Conservation (phyloP, 2,888 invertebrate genomes). For the Amorpha juglandis region DNA sequence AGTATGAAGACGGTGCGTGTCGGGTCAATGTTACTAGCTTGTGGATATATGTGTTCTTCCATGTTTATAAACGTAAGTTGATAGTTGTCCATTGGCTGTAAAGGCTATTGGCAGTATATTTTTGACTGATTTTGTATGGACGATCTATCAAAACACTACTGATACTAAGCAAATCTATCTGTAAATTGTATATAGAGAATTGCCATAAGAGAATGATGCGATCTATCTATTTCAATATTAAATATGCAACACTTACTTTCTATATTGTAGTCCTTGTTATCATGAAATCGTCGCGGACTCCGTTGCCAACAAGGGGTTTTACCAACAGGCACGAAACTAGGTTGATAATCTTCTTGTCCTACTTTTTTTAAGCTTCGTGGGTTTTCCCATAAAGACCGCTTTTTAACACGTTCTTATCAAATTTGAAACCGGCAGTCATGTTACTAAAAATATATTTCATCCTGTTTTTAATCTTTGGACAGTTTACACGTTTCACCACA, state of each 20-base stretch:
- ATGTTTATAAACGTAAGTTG: not conserved
- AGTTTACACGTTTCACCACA: no score
- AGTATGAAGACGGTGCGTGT: not conserved
- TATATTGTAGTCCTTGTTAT: not conserved
- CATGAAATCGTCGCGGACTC: not conserved
- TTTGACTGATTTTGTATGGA: no score
- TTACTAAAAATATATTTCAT: slow-evolving; percentile 19
- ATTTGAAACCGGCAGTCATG: slow-evolving; percentile 12
- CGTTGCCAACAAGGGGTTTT: not conserved
- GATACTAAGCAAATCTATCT: no score
- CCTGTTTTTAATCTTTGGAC: not conserved
- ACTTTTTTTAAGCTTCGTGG: slow-evolving; percentile 27
- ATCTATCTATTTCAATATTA: not conserved
- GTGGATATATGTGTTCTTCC: not conserved
- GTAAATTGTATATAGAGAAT: no score
- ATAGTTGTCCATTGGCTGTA: no score
- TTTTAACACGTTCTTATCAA: slow-evolving; percentile 19
- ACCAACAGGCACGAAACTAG: not conserved
- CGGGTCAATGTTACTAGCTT: slow-evolving; percentile 20
- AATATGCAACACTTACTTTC: not conserved
- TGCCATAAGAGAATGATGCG: no score
- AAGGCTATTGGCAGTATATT: no score
- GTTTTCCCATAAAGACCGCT: slow-evolving; percentile 20
- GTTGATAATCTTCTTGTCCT: slow-evolving; percentile 18
- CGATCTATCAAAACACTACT: no score